phyloP scores from a whole-genome alignment of 2,888 invertebrate species.

The Aricia artaxerxes region DNA sequence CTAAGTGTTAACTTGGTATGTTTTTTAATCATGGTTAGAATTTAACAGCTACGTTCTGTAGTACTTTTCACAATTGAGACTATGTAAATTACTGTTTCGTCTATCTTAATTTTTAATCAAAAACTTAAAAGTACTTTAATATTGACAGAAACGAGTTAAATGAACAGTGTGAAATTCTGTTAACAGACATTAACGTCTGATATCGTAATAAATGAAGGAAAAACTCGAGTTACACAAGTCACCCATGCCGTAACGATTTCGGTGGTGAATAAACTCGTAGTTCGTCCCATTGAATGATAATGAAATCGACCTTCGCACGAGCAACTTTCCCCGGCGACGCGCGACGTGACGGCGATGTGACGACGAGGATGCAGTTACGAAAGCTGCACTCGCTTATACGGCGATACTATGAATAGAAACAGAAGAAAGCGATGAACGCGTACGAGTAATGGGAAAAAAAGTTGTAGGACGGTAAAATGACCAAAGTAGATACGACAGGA shows the following conservation, averaged over 20 bases:
- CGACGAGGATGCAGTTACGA: conserved; percentile 72
- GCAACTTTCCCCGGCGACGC: conserved; percentile 69
- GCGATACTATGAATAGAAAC: conserved; percentile 50
- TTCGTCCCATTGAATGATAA: conserved; percentile 30
- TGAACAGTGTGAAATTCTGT: not conserved
- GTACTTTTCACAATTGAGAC: not conserved
- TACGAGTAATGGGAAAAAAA: not conserved
- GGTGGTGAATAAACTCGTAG: conserved; percentile 23
- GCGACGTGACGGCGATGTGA: conserved; percentile 53
- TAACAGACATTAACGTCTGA: conserved; percentile 14
- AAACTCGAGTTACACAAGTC: not conserved
- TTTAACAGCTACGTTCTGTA: no score
- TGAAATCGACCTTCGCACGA: conserved; percentile 55
- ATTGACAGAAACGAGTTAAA: not conserved
- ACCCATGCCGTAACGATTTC: conserved; percentile 6
- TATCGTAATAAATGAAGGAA: conserved; percentile 15
- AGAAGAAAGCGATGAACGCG: conserved; percentile 29
- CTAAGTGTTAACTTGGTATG: not conserved
- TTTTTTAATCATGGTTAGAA: not conserved
- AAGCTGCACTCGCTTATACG: conserved; percentile 70
- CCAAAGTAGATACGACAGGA: not conserved
- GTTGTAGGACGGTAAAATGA: not conserved
- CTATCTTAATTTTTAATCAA: not conserved
- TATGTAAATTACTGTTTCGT: not conserved
- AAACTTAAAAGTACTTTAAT: not conserved